Conservation (phyloP, 2,797 vertebrate species). For the Thamnophis elegans region DNA sequence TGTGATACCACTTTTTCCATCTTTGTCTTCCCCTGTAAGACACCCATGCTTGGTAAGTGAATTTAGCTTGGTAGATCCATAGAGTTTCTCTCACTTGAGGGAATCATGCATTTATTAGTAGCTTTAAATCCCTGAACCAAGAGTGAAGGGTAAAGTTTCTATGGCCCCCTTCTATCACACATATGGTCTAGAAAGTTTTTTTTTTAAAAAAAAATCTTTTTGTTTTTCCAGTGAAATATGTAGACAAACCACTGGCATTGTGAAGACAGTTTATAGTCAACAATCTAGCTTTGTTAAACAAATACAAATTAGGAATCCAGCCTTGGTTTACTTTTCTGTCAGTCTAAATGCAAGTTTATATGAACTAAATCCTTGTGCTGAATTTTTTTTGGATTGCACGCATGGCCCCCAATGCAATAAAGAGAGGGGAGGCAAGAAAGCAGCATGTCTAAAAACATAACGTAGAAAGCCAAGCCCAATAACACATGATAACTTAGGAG, state of each 20-base stretch:
- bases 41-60: background rate
- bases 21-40: background rate
- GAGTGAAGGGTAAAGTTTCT: background rate
- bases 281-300: constrained; percentile 19
- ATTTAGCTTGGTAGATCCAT: background rate
- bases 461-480: background rate
- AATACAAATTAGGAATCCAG: constrained; percentile 16
- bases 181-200: constrained; percentile 1
- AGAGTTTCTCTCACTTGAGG: background rate
- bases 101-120: background rate
- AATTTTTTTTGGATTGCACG: constrained; percentile 1
- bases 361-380: constrained; percentile 12
- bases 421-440: background rate
- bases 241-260: background rate
- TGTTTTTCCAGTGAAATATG: background rate
- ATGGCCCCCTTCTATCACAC: constrained; percentile 4
- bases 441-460: background rate
- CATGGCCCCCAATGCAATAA: background rate
- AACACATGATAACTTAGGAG: background rate
- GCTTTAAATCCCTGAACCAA: constrained; percentile 30
- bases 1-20: background rate
- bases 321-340: constrained; percentile 13
- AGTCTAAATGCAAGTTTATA: constrained; percentile 19
- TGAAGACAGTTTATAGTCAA: constrained; percentile 23
- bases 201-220: background rate